Base-by-base conservation (phyloP, 2,797 vertebrate genomes). In the Sebastes melanostomus region DNA sequence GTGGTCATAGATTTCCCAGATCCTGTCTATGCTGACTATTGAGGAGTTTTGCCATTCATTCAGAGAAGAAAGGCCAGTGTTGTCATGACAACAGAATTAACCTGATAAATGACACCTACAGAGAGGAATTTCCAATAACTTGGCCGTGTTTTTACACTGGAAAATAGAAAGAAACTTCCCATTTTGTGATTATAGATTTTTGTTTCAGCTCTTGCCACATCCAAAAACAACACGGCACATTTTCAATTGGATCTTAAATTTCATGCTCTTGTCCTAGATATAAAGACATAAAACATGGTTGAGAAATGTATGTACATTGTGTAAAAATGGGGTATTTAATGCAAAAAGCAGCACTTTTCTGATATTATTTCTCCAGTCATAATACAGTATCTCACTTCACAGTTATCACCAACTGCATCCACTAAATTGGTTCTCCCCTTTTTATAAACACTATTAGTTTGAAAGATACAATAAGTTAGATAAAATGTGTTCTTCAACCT, bases 271-370 rank as follows among this genome's bases (percentile, higher is more conserved):
- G 3, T 60, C 14, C 10, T 18, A 7, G 12, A 61, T 42, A 56
- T 34, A 56, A 52, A 66, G 9, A 60, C 16, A 24, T 25, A 25
- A 29, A 38, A 54, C 1, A 29, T 18, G 3, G 55, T 67, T 12
- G 36, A 13, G 27, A 29, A 66, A 5, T 12, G 4, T 29, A n/a
- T 13, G 6, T 34, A 18, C 7, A 4, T 22, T 79, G 16, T 65
- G 2, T 54, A 11, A 68, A 4, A 67, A 72, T 16, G 8, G 8
- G 8, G 0, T 75, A 22, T 72, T 50, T 38, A 16, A 66, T 76
- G 10, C 2, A 54, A 73, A 63, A 60, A 54, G 18, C 11, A 46
- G 66, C 42, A 52, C 74, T 52, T 88, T 62, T 77, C 9, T 63
- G 11, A 32, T 76, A 29, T 54, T 32, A 25, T 27, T 38, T 38